Evolutionary conservation across 2,888 invertebrate species (phyloP), one percentile per base, ranked within the genome.

Genomic region (Adela reaumurella): DNA sequence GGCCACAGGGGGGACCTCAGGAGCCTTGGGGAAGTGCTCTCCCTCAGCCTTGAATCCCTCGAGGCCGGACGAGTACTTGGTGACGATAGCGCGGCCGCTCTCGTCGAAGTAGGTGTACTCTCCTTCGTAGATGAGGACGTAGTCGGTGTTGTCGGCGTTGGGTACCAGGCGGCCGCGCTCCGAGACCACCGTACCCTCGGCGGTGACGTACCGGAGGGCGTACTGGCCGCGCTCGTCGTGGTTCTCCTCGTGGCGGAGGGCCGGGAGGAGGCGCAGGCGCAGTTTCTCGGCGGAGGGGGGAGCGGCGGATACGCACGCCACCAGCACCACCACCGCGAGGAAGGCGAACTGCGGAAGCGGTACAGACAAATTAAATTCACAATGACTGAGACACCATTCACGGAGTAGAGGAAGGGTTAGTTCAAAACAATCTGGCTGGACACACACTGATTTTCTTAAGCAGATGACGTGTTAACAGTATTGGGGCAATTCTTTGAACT

Each of bases 151-250:
- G 17, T 61, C 58, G n/a, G 58, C 50, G 18, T 55, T 58, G 6
- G 60, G 63, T 14, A 66, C 57, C 11, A 67, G 58, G 4, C 53
- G 56, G 11, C 65, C 67, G 10, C 59, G 58, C 52, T 67, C 63
- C 1, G 53, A 53, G 5, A 67, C 63, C 1, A 63, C 53, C 18
- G 61, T 67, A 8, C 67, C 67, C 49, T 68, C 65, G 35, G 64
- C 66, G 3, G 67, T 67, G 35, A 64, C 59, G 55, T 66, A 68
- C 18, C 62, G 60, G 3, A 67, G 56, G 1, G 60, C 55, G 51
- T 61, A 68, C 52, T 67, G 67, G 1, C 65, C 65, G 17, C 56
- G 57, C 41, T 63, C 61, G 24, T 67, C 67, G 50, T 63, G 67
- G 14, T 62, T 52, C 52, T 67, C 66, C 48, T 65, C 62, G 46